Conservation (phyloP, 1,140 invertebrate genomes). For the Drosophila ironensis region DNA sequence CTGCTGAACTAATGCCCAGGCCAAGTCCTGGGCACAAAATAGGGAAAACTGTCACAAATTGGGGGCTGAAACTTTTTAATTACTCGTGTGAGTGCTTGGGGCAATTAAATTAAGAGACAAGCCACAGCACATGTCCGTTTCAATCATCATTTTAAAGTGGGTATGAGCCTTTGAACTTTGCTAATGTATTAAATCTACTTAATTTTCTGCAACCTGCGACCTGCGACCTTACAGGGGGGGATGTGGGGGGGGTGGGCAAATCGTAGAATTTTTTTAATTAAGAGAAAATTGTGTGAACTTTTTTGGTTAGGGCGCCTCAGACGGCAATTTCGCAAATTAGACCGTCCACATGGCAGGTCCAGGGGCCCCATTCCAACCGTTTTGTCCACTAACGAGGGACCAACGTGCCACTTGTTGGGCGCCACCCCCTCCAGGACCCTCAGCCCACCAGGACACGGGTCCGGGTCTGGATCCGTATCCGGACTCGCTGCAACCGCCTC, state of each 20-base stretch:
- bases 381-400: slow-evolving; percentile 50
- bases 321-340: slow-evolving; percentile 47
- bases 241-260: no score
- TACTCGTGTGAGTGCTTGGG: background rate
- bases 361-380: background rate
- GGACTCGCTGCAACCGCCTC: slow-evolving; percentile 20
- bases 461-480: background rate
- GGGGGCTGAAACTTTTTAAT: background rate
- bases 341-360: slow-evolving; percentile 31
- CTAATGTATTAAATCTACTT: slow-evolving; percentile 10
- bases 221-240: no score
- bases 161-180: background rate
- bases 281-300: slow-evolving; percentile 46
- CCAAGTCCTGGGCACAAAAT: no score
- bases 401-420: slow-evolving; percentile 37
- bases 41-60: background rate
- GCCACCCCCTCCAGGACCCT: background rate
- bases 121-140: no score
- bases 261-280: slow-evolving; percentile 46
- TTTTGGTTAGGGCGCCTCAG: slow-evolving; percentile 17
- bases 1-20: no score
- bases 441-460: background rate
- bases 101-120: background rate
- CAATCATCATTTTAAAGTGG: no score
- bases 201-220: background rate